Conservation (phyloP, 2,797 vertebrate genomes). For the Gallinago solitaria region DNA sequence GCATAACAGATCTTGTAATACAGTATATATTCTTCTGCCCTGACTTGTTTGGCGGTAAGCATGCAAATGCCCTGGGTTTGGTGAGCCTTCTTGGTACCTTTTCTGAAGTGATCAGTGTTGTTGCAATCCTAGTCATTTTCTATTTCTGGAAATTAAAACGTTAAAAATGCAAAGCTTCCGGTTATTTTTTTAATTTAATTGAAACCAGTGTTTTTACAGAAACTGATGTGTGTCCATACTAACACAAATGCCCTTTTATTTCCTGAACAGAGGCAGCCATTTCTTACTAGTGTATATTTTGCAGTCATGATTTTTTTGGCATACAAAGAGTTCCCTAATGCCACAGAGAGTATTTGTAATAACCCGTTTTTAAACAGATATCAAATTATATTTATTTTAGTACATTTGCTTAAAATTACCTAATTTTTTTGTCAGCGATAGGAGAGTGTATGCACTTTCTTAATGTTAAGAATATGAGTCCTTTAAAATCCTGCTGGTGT, state of each 20-base stretch:
- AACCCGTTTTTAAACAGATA: background rate
- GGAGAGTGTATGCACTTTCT: background rate
- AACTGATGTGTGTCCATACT: background rate
- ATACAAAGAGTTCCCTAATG: background rate
- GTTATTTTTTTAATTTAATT: background rate
- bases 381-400: background rate
- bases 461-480: background rate
- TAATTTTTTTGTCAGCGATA: background rate
- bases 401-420: background rate
- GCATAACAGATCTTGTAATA: background rate
- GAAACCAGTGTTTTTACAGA: background rate
- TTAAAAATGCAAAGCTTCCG: background rate
- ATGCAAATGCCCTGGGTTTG: background rate
- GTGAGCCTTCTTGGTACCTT: background rate
- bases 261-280: background rate
- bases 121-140: background rate
- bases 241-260: background rate
- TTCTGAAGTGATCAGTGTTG: background rate
- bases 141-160: background rate
- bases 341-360: background rate
- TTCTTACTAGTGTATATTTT: background rate
- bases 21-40: background rate
- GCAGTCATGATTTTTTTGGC: background rate
- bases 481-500: background rate
- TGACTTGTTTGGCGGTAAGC: constrained; percentile 16